These are phyloP conservation scores for Oscheius sp. DNA, from an alignment of 2,888 invertebrate species.

Conservation along the genomic window DNA sequence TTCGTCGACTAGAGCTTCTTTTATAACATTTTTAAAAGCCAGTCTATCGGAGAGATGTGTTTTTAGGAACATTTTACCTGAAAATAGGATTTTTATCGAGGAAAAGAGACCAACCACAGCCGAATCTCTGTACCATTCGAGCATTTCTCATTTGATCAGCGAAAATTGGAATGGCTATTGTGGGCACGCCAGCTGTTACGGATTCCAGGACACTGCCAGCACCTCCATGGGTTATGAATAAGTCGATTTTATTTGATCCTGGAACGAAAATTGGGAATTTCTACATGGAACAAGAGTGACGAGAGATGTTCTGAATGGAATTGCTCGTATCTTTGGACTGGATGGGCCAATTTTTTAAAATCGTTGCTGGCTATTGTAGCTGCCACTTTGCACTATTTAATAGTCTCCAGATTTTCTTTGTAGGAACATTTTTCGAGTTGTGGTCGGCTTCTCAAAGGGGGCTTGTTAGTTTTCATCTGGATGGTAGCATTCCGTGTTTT, in stretches of 20 bases:
- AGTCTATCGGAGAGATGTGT: slow-evolving; percentile 40
- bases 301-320: too few relatives aligned
- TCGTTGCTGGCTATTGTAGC: too few relatives aligned
- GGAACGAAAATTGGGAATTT: neutral
- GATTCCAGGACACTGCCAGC: slow-evolving; percentile 33
- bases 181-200: slow-evolving; percentile 17
- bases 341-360: too few relatives aligned
- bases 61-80: slow-evolving; percentile 43
- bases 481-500: too few relatives aligned
- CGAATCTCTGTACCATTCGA: slow-evolving; percentile 18
- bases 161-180: slow-evolving; percentile 27
- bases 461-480: too few relatives aligned
- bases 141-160: slow-evolving; percentile 34
- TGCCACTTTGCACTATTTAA: too few relatives aligned
- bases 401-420: too few relatives aligned
- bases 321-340: too few relatives aligned
- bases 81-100: neutral
- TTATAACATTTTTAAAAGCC: slow-evolving; percentile 16
- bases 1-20: slow-evolving; percentile 31
- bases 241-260: slow-evolving; percentile 16
- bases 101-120: neutral
- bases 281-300: too few relatives aligned
- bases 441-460: too few relatives aligned
- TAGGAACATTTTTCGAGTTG: too few relatives aligned
- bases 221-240: slow-evolving; percentile 37